A percentile compares a stretch with the other conserved stretches of the same genome.
Evolutionary conservation across 2,888 invertebrate genomes (phyloP).

Genomic region (Nemoura dubitans): DNA sequence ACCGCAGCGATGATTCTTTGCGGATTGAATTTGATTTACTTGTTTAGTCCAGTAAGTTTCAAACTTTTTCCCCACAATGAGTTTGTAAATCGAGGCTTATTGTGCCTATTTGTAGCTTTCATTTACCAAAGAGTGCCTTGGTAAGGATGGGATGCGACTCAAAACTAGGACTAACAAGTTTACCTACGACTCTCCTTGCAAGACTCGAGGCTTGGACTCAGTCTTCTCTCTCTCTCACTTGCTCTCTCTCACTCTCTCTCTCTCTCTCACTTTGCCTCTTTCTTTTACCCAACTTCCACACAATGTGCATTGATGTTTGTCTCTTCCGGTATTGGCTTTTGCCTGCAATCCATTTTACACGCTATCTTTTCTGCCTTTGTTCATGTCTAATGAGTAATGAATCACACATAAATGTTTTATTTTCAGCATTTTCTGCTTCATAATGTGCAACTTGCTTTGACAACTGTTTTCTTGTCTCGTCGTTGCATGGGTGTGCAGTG

Average conservation of each 20-base stretch:
- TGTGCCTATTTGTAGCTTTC: background rate
- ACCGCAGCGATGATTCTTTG: background rate
- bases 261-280: background rate
- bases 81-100: background rate
- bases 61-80: background rate
- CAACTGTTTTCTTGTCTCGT: background rate
- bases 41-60: background rate
- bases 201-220: background rate
- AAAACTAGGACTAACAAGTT: background rate
- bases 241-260: background rate
- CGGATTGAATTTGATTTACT: background rate
- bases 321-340: conserved; percentile 9
- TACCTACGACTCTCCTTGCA: background rate
- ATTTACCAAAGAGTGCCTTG: background rate
- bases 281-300: background rate
- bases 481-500: background rate
- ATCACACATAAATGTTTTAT: background rate
- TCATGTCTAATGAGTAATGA: background rate
- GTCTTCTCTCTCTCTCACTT: background rate
- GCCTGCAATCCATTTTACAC: background rate
- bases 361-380: background rate
- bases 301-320: background rate
- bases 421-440: background rate
- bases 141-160: background rate
- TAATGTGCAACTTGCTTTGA: background rate